Conservation (phyloP, 1,140 invertebrate species). For the Aphidius ervi region DNA sequence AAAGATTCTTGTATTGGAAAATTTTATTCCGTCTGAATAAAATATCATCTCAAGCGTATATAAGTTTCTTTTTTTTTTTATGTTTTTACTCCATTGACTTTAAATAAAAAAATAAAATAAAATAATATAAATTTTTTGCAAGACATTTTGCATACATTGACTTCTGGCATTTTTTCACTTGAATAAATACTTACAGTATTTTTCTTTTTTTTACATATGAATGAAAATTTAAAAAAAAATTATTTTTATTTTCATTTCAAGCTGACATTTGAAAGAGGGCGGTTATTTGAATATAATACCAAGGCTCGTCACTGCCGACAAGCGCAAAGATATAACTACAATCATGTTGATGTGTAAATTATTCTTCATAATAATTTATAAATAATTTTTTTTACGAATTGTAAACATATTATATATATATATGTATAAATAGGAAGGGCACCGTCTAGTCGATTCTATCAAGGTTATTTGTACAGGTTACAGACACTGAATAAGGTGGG, state of each 20-base stretch:
- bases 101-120: slow-evolving; percentile 32
- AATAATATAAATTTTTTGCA: no score
- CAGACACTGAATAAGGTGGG: slow-evolving; percentile 3
- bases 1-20: slow-evolving; percentile 21
- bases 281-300: slow-evolving; percentile 50
- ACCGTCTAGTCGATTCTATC: slow-evolving; percentile 25
- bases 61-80: not conserved
- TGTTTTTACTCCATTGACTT: slow-evolving; percentile 52
- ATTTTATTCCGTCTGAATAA: slow-evolving; percentile 26
- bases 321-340: slow-evolving; percentile 42
- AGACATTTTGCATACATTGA: slow-evolving; percentile 49
- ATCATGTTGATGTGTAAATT: slow-evolving; percentile 48
- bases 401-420: no score
- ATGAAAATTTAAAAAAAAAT: not conserved
- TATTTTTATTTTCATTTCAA: slow-evolving; percentile 27
- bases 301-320: slow-evolving; percentile 33
- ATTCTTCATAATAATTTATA: no score
- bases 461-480: not conserved
- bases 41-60: not conserved
- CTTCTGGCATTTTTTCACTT: slow-evolving; percentile 47
- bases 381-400: no score
- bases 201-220: not conserved
- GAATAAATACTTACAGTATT: slow-evolving; percentile 45
- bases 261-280: slow-evolving; percentile 31
- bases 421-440: no score